Base-by-base conservation (phyloP, 2,888 invertebrate genomes). In the Chouioia cunea region DNA sequence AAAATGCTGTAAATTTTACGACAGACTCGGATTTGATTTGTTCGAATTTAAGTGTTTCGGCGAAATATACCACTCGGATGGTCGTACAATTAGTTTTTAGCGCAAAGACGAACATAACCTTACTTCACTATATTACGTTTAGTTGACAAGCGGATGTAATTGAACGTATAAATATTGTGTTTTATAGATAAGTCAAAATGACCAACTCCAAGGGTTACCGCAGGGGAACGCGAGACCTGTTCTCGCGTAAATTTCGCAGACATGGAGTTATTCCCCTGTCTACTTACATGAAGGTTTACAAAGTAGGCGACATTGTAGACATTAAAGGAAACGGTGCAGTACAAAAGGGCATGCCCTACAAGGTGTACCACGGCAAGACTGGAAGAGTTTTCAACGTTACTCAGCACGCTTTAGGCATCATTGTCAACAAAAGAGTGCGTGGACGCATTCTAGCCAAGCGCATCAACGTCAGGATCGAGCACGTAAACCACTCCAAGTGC, bases 281-380 rank as follows among this genome's bases (percentile, higher is more conserved):
- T 20, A 99, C 97, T 70, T 99, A 97, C 87, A 94, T 99, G 94
- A 95, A 94, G 89, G 95, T 96, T 75, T 99, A 98, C 90, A 98
- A 97, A 90, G 95, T 95, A 77, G 99, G 99, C 65, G 99, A 99
- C 86, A 97, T 98, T 86, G 99, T 99, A 74, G 99, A 99, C 85
- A 94, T 99, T 79, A 99, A 94, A 92, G 99, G 98, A 76, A 96
- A 99, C 87, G 99, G 99, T 83, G 99, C 99, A 64, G 96, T 99
- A 4, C 99, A 99, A 85, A 99, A 99, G 87, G 99, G 99, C 86
- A 97, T 99, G 98, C 99, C 99, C 69, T 95, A 97, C 90, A 99
- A 99, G 88, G 96, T 92, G 1, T 99, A 99, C 87, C 99, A 99
- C 81, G 99, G 99, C 53, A 97, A 97, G 88, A 99, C 99, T 73